Conservation (phyloP, 2,113 vertebrate genomes). For the Rafetus swinhoei region DNA sequence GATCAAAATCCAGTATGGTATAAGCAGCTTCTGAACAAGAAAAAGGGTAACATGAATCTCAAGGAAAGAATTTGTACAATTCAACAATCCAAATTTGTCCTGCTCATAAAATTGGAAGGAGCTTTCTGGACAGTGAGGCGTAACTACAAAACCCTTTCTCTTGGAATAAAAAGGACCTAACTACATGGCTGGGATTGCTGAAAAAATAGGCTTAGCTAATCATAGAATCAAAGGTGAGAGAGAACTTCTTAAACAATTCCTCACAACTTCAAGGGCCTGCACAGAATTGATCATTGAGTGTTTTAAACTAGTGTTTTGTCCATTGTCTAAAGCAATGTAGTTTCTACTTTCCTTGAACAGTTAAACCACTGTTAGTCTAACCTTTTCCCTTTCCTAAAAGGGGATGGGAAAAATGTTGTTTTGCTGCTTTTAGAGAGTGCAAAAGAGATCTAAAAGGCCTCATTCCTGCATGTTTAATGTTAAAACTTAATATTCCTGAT, state of each 20-base stretch:
- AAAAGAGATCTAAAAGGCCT: not conserved
- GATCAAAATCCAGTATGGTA: slow-evolving; percentile 53
- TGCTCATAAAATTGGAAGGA: slow-evolving; percentile 28
- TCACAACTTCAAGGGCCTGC: not conserved
- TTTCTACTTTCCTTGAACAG: slow-evolving; percentile 38
- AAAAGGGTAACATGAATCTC: slow-evolving; percentile 55
- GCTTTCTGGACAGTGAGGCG: slow-evolving; percentile 30
- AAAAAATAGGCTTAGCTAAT: not conserved
- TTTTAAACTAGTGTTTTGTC: slow-evolving; percentile 55
- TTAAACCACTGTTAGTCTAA: slow-evolving; percentile 28
- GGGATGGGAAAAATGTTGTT: not conserved
- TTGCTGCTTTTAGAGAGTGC: not conserved
- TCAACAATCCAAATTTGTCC: not conserved
- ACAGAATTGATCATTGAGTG: not conserved
- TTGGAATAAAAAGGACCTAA: slow-evolving; percentile 59
- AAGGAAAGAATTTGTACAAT: not conserved
- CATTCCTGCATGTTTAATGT: accelerated
- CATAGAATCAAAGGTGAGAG: not conserved
- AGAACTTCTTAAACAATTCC: not conserved
- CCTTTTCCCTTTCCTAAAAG: slow-evolving; percentile 20
- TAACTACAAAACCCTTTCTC: not conserved
- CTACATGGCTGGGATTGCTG: slow-evolving; percentile 26
- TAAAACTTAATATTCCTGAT: not conserved
- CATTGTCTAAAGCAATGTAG: slow-evolving; percentile 63
- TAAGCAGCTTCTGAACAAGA: not conserved